Evolutionary conservation across 2,797 vertebrate species (phyloP).

Genomic region (Dendrocincla tyrannina): DNA sequence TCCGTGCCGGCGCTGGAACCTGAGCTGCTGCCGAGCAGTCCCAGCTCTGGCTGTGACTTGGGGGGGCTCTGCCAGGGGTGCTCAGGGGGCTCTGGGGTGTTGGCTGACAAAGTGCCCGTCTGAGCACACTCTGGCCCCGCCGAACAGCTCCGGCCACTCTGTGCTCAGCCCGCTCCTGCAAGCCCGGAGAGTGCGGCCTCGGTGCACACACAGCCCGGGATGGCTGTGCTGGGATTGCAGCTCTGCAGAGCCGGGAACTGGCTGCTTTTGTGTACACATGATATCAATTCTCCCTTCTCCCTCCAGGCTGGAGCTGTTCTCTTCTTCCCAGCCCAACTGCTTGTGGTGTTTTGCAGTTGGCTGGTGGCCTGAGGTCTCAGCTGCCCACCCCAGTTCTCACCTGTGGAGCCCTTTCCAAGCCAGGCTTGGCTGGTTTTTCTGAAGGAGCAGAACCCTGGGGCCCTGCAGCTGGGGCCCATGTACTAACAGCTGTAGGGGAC

Average conservation of each 20-base stretch:
- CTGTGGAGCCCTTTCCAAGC: neutral
- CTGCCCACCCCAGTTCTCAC: neutral
- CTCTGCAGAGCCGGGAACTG: neutral
- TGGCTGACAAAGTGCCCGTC: neutral
- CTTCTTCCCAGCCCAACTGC: neutral
- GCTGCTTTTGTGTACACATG: neutral
- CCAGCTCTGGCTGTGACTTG: rapidly evolving
- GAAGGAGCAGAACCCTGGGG: neutral
- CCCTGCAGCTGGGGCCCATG: neutral
- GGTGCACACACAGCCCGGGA: neutral
- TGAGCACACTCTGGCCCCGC: neutral
- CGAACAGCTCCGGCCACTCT: neutral
- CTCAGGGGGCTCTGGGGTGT: neutral
- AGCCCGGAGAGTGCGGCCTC: neutral
- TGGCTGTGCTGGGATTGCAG: neutral
- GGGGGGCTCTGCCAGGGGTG: neutral
- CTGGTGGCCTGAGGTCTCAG: neutral
- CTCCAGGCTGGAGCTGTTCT: neutral
- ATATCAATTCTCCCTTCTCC: neutral
- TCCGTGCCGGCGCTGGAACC: rapidly evolving
- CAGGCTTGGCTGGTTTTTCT: neutral
- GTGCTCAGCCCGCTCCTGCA: neutral
- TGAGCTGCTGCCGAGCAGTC: neutral
- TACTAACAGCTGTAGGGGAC: neutral
- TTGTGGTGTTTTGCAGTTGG: neutral